Base-by-base conservation (phyloP, 2,797 vertebrate species). In the Chelmon rostratus region DNA sequence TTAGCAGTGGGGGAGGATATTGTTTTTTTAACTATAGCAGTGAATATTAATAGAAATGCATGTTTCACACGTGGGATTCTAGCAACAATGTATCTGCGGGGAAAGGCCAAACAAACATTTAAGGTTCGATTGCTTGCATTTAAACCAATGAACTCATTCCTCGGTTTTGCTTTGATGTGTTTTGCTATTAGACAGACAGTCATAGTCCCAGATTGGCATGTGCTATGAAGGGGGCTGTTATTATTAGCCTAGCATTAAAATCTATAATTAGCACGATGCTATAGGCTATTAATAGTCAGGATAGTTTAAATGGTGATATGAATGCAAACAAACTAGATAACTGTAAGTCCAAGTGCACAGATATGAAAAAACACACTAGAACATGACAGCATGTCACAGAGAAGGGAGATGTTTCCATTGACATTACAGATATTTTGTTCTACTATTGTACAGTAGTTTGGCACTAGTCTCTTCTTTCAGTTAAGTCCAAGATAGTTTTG, bases 1-100 rank as follows among this genome's bases (percentile, higher is more conserved):
- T 59, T 38, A 65, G 50, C 1, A 0, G 8, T 5, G 21, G 11
- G n/a, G 35, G 42, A 59, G 31, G 23, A 6, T 58, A 12, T 61
- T 63, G 25, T 52, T 52, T 40, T n/a, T 25, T 71, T 1, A 37
- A 64, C 58, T 64, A 3, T 15, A 46, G 31, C 18, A 23, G 63
- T 67, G 15, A 42, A 28, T 21, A 42, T 49, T 18, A 5, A 75
- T 44, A 23, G 52, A 6, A 33, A 49, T 25, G 37, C 28, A 38
- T 69, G 46, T 64, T 78, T 73, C 58, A 7, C 21, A 52, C 15
- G 21, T 67, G 47, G 8, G 53, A 33, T 52, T 64, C 4, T 21
- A 38, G 19, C 23, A 47, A 4, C 46, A 61, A 54, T 47, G 16
- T 9, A 28, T 56, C 19, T 62, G 4, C 33, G 9, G 25, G 21